Evolutionary conservation across 2,888 invertebrate species (phyloP).

Genomic region (Eilema griseolum): DNA sequence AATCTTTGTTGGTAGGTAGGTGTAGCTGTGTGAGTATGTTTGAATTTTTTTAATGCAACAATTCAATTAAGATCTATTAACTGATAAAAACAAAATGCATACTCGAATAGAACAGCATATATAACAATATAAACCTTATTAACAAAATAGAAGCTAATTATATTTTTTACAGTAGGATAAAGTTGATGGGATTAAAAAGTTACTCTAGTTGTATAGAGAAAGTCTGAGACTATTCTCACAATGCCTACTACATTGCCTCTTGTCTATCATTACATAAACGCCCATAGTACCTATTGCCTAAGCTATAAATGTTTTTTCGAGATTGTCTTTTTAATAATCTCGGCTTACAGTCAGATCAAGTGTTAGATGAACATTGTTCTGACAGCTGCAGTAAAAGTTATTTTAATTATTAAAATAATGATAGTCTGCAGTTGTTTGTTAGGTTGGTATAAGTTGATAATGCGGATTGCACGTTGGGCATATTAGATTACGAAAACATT

Average conservation of each 20-base stretch:
- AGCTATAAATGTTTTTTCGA: constrained; percentile 25
- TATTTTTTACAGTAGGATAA: constrained; percentile 45
- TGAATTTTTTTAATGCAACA: not conserved
- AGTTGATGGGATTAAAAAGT: constrained; percentile 49
- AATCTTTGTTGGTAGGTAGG: not conserved
- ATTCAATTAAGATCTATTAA: not conserved
- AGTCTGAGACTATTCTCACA: constrained; percentile 54
- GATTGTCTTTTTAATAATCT: constrained; percentile 28
- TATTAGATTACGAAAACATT: not conserved
- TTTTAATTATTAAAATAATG: not conserved
- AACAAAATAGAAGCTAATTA: constrained; percentile 33
- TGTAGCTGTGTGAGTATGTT: not conserved
- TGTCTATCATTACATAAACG: constrained; percentile 47
- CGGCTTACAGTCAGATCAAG: constrained; percentile 12
- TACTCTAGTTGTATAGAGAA: constrained; percentile 53
- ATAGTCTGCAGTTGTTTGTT: not conserved
- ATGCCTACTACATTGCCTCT: constrained; percentile 42
- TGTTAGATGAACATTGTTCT: constrained; percentile 13
- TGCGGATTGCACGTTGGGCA: not conserved
- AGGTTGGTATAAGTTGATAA: not conserved
- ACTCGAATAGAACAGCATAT: constrained; percentile 4
- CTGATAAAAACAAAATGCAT: not conserved
- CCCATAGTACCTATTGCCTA: constrained; percentile 25
- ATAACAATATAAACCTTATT: constrained; percentile 13
- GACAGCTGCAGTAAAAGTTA: constrained; percentile 2